Conservation (phyloP, 64 coral and sea anemone species). For the Anthopleura sola region DNA sequence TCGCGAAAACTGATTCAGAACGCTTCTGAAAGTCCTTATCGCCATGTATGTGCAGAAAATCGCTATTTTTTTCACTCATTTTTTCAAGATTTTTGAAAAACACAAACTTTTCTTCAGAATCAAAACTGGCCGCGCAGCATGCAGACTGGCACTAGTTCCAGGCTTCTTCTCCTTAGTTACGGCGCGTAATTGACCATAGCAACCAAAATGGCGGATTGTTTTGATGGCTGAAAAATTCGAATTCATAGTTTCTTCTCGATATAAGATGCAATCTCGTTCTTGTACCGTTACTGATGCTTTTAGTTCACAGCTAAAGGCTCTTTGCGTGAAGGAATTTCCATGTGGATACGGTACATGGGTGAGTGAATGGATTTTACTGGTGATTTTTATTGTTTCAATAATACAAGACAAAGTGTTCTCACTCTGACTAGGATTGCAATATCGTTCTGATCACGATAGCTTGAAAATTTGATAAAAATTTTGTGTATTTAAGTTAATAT, state of each 20-base stretch:
- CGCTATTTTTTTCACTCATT: conserved; percentile 53
- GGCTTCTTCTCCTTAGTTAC: conserved; percentile 9
- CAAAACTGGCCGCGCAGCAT: background rate
- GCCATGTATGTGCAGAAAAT: conserved; percentile 70
- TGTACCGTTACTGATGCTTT: conserved; percentile 78
- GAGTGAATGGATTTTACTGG: background rate
- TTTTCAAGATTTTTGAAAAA: background rate
- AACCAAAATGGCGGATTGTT: conserved; percentile 69
- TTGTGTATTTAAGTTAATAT: background rate
- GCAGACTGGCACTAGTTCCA: conserved; percentile 44
- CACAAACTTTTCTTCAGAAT: background rate
- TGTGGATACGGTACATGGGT: conserved; percentile 98
- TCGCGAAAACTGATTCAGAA: conserved; percentile 64
- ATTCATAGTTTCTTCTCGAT: background rate
- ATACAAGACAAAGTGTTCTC: background rate
- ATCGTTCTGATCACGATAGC: background rate
- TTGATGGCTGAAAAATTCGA: background rate
- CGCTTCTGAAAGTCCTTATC: conserved; percentile 78
- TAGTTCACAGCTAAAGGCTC: conserved; percentile 70
- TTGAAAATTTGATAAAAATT: background rate
- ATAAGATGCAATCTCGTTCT: conserved; percentile 26
- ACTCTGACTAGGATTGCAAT: background rate
- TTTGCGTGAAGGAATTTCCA: conserved; percentile 91
- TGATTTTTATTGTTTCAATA: background rate
- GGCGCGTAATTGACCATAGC: too few relatives aligned